Evolutionary conservation across 2,888 invertebrate genomes (phyloP), one percentile per base, ranked within the genome.

Genomic region (Brenthis ino): DNA sequence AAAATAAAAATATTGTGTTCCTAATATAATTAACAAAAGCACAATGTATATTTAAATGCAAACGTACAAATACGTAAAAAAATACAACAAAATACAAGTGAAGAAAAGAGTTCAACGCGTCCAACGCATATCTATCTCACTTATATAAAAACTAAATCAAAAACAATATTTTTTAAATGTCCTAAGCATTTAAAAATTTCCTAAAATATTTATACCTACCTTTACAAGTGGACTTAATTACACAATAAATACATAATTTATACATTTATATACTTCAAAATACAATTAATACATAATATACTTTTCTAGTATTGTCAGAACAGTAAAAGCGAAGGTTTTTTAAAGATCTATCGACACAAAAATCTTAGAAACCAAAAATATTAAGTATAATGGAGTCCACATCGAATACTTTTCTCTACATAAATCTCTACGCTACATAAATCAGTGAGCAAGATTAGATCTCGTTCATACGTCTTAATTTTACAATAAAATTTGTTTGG

Each of bases 391-490:
- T 78, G 78, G 77, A 77, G 75, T 73, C 77, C 77, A 77, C 77
- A 80, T 77, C 74, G 72, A 75, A 77, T 73, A 75, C 60, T 56
- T 74, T 81, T 80, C 80, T 79, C 77, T 80, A 85, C 85, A 89
- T 89, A 91, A 89, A 89, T 90, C 89, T 88, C 85, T 85, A 85
- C 82, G 75, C 75, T 70, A 75, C 80, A 89, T 92, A 92, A 91
- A 92, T 92, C 91, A 85, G 77, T 63, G 74, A 70, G 71, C 48
- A 64, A 88, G 91, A 92, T 92, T 91, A 92, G 91, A 92, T 92
- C 91, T 88, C 80, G 80, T 80, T 81, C 80, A 82, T 89, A 89
- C 84, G 85, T 88, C 91, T 91, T 89, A 91, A 91, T 91, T 89
- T 89, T 87, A 86, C 84, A 83, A 84, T 86, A 86, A 89, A 91